Conservation (phyloP, 2,113 vertebrate genomes). For the Gymnorhina tibicen region DNA sequence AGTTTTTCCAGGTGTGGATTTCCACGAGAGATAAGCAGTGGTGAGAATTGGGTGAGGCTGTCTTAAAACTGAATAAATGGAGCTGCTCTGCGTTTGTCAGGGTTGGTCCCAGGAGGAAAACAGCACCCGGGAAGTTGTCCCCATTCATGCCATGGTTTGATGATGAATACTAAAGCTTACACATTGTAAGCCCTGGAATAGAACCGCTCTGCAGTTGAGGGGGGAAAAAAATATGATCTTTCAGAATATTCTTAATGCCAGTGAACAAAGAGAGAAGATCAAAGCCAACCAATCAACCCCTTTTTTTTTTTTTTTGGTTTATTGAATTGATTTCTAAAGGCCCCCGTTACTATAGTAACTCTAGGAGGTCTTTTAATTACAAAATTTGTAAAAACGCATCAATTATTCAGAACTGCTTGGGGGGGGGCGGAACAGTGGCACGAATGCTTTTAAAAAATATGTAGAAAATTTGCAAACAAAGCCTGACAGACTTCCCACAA, state of each 20-base stretch:
- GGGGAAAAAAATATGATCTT: not conserved
- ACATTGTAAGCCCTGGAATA: not conserved
- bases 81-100: not conserved
- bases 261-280: constrained; percentile 25
- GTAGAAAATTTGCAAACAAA: not conserved
- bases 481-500: not conserved
- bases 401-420: not conserved
- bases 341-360: constrained; percentile 55
- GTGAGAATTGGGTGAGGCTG: not conserved
- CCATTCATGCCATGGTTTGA: not conserved
- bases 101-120: not conserved
- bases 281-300: constrained; percentile 30
- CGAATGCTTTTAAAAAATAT: not conserved
- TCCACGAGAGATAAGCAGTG: not conserved
- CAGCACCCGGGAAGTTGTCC: not conserved
- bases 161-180: not conserved
- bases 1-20: not conserved
- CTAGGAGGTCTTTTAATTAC: constrained; percentile 37
- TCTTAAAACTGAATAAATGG: not conserved
- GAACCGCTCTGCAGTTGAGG: not conserved
- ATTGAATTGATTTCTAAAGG: constrained; percentile 27
- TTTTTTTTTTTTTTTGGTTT: constrained; percentile 27
- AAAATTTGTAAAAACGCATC: constrained; percentile 29
- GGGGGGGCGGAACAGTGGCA: not conserved
- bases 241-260: not conserved